A percentile compares a stretch with the other conserved stretches of the same genome.
phyloP scores from a whole-genome alignment of 2,888 invertebrate species.

The Eristalis tenax region DNA sequence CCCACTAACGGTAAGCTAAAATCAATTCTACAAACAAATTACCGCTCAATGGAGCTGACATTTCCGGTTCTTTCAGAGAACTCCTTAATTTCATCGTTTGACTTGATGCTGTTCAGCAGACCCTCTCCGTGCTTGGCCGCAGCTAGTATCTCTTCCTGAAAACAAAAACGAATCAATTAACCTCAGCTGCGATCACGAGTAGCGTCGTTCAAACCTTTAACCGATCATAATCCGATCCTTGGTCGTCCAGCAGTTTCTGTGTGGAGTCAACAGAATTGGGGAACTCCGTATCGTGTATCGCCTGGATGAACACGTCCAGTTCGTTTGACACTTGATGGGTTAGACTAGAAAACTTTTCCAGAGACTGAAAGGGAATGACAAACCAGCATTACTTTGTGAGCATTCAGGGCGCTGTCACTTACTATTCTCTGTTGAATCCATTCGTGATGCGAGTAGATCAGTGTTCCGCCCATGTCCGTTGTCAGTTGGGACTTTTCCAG shows the following conservation, averaged over 20 bases:
- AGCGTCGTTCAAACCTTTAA: constrained; percentile 76
- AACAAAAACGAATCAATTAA: constrained; percentile 69
- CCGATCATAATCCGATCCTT: constrained; percentile 86
- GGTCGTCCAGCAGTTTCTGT: constrained; percentile 91
- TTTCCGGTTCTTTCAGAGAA: constrained; percentile 89
- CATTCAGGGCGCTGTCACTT: constrained; percentile 79
- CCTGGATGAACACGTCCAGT: constrained; percentile 92
- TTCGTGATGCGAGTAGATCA: constrained; percentile 95
- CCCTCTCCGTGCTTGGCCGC: constrained; percentile 95
- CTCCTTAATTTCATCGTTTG: constrained; percentile 83
- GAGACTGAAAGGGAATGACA: constrained; percentile 85
- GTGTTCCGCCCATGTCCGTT: constrained; percentile 92
- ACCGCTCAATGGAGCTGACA: constrained; percentile 96
- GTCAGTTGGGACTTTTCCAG: constrained; percentile 93
- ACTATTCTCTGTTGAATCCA: constrained; percentile 99
- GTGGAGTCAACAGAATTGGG: constrained; percentile 97
- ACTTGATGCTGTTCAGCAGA: constrained; percentile 88
- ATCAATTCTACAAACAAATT: constrained; percentile 72
- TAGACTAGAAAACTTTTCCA: constrained; percentile 96
- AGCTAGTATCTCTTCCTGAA: constrained; percentile 90
- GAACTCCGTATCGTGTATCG: constrained; percentile 94
- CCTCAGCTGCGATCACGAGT: neutral
- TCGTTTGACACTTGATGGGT: constrained; percentile 94
- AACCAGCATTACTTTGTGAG: neutral
- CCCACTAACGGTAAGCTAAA: constrained; percentile 59